These are phyloP conservation scores for Nerophis ophidion DNA, from an alignment of 2,113 vertebrate genomes.

Conservation along the genomic window DNA sequence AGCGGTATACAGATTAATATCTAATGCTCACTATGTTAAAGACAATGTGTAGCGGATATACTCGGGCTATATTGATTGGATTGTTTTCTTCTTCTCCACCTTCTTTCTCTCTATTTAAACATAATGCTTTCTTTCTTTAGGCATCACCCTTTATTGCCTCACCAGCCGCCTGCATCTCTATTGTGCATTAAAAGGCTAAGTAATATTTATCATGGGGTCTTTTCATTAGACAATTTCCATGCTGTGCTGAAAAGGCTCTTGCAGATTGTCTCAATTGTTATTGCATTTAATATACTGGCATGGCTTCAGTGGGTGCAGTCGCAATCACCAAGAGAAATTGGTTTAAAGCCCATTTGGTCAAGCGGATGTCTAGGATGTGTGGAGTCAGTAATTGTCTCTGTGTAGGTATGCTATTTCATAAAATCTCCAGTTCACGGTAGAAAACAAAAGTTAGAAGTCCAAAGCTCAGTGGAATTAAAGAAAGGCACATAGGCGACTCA, in stretches of 20 bases:
- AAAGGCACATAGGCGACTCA: conserved; percentile 14
- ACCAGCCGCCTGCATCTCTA: conserved; percentile 27
- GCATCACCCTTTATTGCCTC: conserved; percentile 20
- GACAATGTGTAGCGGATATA: conserved; percentile 46
- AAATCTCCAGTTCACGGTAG: background rate
- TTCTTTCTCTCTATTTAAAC: conserved; percentile 26
- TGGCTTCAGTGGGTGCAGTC: conserved; percentile 26
- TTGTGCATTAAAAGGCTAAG: conserved; percentile 49
- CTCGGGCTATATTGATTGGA: conserved; percentile 43
- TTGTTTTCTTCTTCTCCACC: conserved; percentile 31
- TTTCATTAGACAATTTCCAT: conserved; percentile 53
- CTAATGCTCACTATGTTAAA: conserved; percentile 54
- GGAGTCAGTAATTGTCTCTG: conserved; percentile 35
- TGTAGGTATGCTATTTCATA: conserved; percentile 26
- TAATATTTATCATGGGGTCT: conserved; percentile 45
- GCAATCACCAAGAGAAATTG: conserved; percentile 44
- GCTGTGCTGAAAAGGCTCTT: conserved; percentile 39
- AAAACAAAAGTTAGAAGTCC: conserved; percentile 7
- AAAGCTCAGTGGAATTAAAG: conserved; percentile 28
- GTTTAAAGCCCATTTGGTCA: conserved; percentile 28
- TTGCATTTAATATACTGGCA: conserved; percentile 31
- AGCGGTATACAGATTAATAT: conserved; percentile 66
- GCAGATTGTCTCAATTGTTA: conserved; percentile 40
- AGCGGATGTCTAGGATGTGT: conserved; percentile 16
- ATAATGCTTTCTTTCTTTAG: conserved; percentile 29